These are phyloP conservation scores for Himantopus leucocephalus DNA, from an alignment of 2,113 vertebrate genomes.

Conservation along the genomic window DNA sequence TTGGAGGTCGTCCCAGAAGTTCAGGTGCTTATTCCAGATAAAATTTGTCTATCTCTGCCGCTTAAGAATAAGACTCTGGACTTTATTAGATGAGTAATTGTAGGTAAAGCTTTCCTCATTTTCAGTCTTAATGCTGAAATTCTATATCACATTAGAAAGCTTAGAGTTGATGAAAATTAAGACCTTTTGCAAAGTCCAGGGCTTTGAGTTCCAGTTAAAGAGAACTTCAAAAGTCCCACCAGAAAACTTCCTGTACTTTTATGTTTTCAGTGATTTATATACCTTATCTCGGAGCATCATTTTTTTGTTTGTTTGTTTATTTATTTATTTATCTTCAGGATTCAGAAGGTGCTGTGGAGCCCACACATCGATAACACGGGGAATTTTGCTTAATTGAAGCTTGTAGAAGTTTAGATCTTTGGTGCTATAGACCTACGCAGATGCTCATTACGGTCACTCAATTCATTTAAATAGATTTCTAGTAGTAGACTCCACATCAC, in stretches of 20 bases:
- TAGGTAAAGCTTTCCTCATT: neutral
- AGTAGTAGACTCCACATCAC: neutral
- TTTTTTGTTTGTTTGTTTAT: neutral
- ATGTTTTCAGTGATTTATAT: neutral
- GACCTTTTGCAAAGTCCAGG: neutral
- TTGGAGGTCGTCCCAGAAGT: constrained; percentile 53
- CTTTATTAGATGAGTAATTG: constrained; percentile 32
- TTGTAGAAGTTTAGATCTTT: neutral
- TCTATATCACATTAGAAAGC: neutral
- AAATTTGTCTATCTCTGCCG: constrained; percentile 17
- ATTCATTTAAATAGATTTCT: neutral
- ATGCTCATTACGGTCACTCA: neutral
- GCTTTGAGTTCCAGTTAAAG: neutral
- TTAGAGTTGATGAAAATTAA: neutral
- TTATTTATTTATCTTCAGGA: neutral
- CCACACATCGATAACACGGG: neutral
- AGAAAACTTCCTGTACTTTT: neutral
- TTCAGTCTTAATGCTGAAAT: neutral
- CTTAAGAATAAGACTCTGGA: neutral
- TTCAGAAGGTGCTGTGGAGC: neutral
- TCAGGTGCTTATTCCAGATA: constrained; percentile 36
- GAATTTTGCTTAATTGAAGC: neutral
- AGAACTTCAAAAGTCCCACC: neutral
- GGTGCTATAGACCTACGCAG: neutral
- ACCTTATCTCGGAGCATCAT: rapidly evolving